Evolutionary conservation across 2,113 vertebrate species (phyloP), one percentile per base, ranked within the genome.

Genomic region (Cephalopterus ornatus): DNA sequence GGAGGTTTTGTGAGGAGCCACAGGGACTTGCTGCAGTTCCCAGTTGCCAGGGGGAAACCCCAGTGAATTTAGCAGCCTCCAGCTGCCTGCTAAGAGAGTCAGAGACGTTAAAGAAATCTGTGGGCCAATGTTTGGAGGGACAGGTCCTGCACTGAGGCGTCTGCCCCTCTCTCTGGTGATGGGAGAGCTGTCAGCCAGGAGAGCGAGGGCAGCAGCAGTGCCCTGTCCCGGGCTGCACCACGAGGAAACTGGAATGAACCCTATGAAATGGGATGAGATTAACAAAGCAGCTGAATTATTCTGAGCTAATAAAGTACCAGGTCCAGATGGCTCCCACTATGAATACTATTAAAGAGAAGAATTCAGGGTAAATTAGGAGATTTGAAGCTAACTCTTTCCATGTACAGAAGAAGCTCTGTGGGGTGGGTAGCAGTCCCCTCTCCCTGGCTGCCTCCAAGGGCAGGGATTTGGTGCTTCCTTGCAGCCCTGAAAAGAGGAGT

Each of bases 191-290:
- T 11, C 46, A 67, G 71, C 17, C 86, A 52, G 46, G 42, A 85
- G 13, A 30, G 71, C 0, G 3, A 88, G 42, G 50, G n/a, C 11
- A 8, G 70, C 81, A 88, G 39, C 12, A 3, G 61, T 68, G 68
- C 92, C 71, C 82, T 81, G 75, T 94, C 92, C 94, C 6, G 1
- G 39, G 68, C 35, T 96, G 66, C 91, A 75, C 86, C 1, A 0
- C 0, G 1, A n/a, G 42, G 83, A 93, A 94, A 95, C 91, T 94
- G 79, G 89, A 96, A 63, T 14, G 33, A 97, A 96, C 91, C 56
- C 80, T 75, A 11, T 22, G 30, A 92, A 96, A 95, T 94, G 93
- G 81, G 94, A 97, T 96, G 93, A 97, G 97, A 97, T 97, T 97
- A 96, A 70, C 92, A 92, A 96, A 97, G 80, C 84, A 85, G 89